A percentile compares a stretch with the other conserved stretches of the same genome.
These are phyloP conservation scores for Tupaia chinensis DNA, from an alignment of 2,113 vertebrate genomes.

Conservation along the genomic window DNA sequence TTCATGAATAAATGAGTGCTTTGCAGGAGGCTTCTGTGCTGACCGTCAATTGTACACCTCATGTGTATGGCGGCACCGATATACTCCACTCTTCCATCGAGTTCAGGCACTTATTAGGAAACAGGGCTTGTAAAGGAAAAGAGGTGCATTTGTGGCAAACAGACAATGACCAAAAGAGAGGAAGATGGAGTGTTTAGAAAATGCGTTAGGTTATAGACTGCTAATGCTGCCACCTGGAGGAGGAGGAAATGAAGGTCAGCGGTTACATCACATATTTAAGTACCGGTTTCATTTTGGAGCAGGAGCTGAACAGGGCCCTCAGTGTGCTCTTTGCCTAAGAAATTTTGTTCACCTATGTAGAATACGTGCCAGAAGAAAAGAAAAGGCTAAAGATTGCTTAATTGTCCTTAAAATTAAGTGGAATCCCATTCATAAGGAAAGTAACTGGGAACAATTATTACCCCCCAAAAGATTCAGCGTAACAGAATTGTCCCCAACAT, in stretches of 20 bases:
- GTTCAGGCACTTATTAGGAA: not conserved
- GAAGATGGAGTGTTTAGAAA: not conserved
- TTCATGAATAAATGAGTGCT: not conserved
- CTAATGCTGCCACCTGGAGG: not conserved
- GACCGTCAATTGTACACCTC: not conserved
- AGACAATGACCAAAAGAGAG: not conserved
- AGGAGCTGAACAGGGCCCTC: not conserved
- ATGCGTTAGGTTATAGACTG: not conserved
- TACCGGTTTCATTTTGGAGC: not conserved
- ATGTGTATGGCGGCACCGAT: not conserved
- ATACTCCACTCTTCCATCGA: not conserved
- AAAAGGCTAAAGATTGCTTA: not conserved
- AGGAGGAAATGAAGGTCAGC: not conserved
- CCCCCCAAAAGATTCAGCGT: not conserved
- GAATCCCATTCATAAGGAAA: not conserved
- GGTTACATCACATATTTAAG: not conserved
- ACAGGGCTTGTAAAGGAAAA: not conserved
- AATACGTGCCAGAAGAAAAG: not conserved
- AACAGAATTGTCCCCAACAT: not conserved
- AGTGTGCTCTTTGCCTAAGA: not conserved
- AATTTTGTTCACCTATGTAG: not conserved
- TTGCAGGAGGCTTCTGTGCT: not conserved
- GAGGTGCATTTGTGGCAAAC: not conserved
- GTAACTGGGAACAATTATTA: not conserved
- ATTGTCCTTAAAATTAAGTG: not conserved